phyloP scores from a whole-genome alignment of 2,797 vertebrate genomes.

The Caiman crocodilus region DNA sequence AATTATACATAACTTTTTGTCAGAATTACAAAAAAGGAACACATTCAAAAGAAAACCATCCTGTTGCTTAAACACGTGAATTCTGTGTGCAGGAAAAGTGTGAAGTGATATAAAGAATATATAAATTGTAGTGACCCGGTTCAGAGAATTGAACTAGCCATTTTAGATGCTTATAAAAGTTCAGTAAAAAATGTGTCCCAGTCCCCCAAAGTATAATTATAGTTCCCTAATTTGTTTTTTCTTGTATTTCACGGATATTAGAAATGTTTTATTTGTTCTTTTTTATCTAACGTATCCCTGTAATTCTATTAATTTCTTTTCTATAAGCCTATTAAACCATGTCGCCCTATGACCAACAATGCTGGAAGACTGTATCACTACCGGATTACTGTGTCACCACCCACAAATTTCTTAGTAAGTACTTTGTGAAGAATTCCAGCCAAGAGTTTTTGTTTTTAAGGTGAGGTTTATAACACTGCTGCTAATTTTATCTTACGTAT shows the following conservation, averaged over 20 bases:
- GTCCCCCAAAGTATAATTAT: conserved; percentile 1
- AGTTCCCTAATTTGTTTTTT: conserved; percentile 31
- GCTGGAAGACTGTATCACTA: conserved; percentile 96
- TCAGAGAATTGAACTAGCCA: background rate
- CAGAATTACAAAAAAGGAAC: background rate
- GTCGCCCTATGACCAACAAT: conserved; percentile 96
- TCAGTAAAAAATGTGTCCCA: background rate
- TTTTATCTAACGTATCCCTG: conserved; percentile 50
- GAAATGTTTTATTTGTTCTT: conserved; percentile 60
- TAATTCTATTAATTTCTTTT: conserved; percentile 40
- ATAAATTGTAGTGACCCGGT: background rate
- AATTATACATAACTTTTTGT: too few species aligned
- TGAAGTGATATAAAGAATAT: background rate
- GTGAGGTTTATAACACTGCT: background rate
- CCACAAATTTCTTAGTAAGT: conserved; percentile 98
- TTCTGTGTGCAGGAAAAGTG: background rate
- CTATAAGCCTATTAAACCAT: conserved; percentile 88
- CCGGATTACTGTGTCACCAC: conserved; percentile 96
- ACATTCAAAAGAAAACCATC: background rate
- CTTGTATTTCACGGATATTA: conserved; percentile 51
- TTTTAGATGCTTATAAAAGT: conserved; percentile 31
- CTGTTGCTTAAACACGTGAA: fast-evolving
- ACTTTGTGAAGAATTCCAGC: background rate
- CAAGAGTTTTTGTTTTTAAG: background rate
- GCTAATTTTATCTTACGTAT: conserved; percentile 55